Conservation (phyloP, 1,140 invertebrate species). For the Drosophila burlai region DNA sequence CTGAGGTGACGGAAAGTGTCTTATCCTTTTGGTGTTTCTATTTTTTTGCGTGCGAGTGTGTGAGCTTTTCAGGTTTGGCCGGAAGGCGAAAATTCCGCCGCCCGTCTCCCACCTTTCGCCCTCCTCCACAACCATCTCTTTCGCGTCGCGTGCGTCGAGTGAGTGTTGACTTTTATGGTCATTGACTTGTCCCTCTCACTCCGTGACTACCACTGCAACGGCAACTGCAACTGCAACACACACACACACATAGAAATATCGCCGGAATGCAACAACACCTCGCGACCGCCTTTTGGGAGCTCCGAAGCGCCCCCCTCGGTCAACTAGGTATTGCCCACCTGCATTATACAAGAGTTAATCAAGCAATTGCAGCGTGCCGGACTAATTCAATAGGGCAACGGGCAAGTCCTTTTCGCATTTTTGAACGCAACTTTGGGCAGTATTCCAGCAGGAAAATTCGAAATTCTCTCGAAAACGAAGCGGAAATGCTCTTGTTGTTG, state of each 20-base stretch:
- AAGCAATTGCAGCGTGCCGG: conserved; percentile 44
- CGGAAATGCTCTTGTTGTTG: not conserved
- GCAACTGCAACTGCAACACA: not conserved
- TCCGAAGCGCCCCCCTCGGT: too few species aligned
- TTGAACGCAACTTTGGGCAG: conserved; percentile 1
- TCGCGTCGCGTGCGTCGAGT: conserved; percentile 39
- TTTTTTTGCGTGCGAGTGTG: conserved; percentile 6
- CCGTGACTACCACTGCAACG: conserved; percentile 15
- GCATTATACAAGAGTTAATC: conserved; percentile 46
- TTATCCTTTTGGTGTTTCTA: conserved; percentile 5
- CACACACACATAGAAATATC: conserved; percentile 15
- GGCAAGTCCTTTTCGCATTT: conserved; percentile 17
- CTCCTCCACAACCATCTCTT: not conserved
- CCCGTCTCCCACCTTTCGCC: not conserved
- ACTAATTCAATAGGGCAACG: conserved; percentile 60
- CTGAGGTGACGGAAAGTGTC: conserved; percentile 13
- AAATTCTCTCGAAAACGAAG: not conserved
- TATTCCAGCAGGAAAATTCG: not conserved
- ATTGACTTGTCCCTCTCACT: conserved; percentile 53
- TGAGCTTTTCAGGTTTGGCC: conserved; percentile 36
- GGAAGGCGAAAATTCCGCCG: conserved; percentile 50
- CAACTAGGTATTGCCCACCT: conserved; percentile 6
- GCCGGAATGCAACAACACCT: conserved; percentile 19
- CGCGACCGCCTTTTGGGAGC: not conserved
- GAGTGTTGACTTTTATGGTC: conserved; percentile 65